These are phyloP conservation scores for Engraulis encrasicolus DNA, from an alignment of 2,113 vertebrate genomes.

Conservation along the genomic window DNA sequence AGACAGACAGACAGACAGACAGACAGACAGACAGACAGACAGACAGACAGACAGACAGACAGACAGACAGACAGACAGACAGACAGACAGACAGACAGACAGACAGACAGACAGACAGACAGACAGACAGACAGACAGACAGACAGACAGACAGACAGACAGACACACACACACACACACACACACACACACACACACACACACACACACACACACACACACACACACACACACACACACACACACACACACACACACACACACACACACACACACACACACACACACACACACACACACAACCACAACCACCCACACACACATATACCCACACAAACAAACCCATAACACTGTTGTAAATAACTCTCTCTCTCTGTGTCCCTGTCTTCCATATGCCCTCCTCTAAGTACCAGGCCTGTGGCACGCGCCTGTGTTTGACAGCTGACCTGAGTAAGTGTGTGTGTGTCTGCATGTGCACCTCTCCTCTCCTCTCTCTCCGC, in stretches of 20 bases:
- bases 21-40: background rate
- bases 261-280: no score
- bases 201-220: background rate
- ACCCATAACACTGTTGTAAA: background rate
- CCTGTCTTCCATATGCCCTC: background rate
- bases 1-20: background rate
- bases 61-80: no score
- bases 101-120: no score
- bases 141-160: no score
- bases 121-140: no score
- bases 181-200: background rate
- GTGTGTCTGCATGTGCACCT: background rate
- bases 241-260: no score
- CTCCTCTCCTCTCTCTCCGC: no score
- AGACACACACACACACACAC: background rate
- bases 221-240: no score
- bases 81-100: no score
- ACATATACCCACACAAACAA: background rate
- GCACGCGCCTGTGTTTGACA: constrained; percentile 59
- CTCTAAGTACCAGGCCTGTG: background rate
- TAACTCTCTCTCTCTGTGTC: background rate
- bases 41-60: no score
- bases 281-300: background rate
- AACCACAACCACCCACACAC: background rate
- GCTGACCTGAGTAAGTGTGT: constrained; percentile 66